Evolutionary conservation across 2,113 vertebrate genomes (phyloP).

Genomic region (Passer montanus): DNA sequence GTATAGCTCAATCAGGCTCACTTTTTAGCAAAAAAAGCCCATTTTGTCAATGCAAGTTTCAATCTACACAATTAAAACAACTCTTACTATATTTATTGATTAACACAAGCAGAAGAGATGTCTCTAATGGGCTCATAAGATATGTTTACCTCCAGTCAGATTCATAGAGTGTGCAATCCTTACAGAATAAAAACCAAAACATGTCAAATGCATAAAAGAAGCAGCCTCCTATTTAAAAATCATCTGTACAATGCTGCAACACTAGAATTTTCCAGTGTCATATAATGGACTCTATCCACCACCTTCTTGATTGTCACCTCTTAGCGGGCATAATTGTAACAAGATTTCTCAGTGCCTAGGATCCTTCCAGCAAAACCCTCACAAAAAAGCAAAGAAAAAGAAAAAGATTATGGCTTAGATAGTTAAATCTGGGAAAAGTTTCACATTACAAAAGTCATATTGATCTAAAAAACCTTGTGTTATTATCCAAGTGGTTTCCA

Average conservation of each 20-base stretch:
- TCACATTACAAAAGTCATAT: constrained; percentile 65
- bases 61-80: background rate
- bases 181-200: background rate
- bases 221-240: constrained; percentile 2
- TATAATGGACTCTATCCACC: background rate
- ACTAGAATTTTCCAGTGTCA: background rate
- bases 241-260: background rate
- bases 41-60: background rate
- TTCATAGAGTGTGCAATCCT: background rate
- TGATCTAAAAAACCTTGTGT: constrained; percentile 67
- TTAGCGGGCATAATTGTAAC: background rate
- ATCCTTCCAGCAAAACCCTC: constrained; percentile 55
- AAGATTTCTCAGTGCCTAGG: constrained; percentile 17
- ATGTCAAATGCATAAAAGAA: constrained; percentile 1
- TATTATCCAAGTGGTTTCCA: constrained; percentile 74
- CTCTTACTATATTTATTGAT: background rate
- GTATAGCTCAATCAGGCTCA: background rate
- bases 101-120: background rate
- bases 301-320: constrained; percentile 13
- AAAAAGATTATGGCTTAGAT: background rate
- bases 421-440: constrained; percentile 59
- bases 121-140: background rate
- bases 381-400: background rate
- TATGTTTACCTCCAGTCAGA: background rate
- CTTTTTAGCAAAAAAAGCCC: background rate